These are phyloP conservation scores for Hafferia zeledoni DNA, from an alignment of 2,797 vertebrate genomes.

Conservation along the genomic window DNA sequence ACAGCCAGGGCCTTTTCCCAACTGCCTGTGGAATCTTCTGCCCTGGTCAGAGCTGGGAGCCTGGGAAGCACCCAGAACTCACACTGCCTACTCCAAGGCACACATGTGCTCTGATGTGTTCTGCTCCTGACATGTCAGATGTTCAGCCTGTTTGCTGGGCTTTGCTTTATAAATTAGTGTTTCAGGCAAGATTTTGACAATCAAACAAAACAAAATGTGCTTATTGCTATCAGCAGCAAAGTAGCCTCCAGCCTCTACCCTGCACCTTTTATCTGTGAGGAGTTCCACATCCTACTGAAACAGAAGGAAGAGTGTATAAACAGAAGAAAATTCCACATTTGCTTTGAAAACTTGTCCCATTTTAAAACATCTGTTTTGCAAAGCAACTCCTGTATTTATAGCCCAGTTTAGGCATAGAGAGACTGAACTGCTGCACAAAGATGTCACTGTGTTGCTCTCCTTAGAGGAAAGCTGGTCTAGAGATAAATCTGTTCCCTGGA, in stretches of 20 bases:
- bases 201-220: neutral
- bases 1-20: neutral
- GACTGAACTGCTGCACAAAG: neutral
- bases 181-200: neutral
- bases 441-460: neutral
- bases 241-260: neutral
- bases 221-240: neutral
- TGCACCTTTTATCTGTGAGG: neutral
- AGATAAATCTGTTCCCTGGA: neutral
- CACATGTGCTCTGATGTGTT: rapidly evolving
- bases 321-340: neutral
- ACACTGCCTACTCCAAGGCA: neutral
- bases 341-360: neutral
- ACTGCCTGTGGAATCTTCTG: neutral
- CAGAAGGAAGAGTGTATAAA: neutral
- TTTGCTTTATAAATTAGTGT: neutral
- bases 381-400: neutral
- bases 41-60: neutral
- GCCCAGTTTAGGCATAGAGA: neutral
- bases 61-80: neutral
- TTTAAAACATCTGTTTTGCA: neutral
- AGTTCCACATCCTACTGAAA: neutral
- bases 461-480: neutral
- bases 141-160: neutral
- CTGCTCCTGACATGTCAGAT: neutral